These are phyloP conservation scores for Ips nitidus DNA, from an alignment of 1,140 invertebrate species.

Conservation along the genomic window DNA sequence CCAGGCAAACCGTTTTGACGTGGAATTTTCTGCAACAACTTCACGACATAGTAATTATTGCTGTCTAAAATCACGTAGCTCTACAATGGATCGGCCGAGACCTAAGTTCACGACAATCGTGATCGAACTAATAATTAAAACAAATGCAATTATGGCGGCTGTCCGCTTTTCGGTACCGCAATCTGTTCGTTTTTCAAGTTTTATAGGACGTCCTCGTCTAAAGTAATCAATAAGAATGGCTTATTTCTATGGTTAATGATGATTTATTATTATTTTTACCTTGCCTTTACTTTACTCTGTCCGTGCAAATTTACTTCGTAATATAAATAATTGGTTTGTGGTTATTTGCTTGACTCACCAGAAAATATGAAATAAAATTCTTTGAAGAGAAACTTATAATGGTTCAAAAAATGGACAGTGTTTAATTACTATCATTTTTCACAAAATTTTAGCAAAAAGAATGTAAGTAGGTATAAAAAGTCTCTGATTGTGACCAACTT, in stretches of 20 bases:
- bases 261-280: no score
- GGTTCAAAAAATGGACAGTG: no score
- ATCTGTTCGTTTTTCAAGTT: conserved; percentile 29
- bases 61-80: conserved; percentile 36
- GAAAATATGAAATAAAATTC: no score
- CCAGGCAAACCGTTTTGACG: conserved; percentile 16
- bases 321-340: no score
- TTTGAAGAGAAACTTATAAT: no score
- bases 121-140: conserved; percentile 35
- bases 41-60: conserved; percentile 30
- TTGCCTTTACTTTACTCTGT: no score
- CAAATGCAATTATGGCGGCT: conserved; percentile 32
- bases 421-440: no score
- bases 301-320: no score
- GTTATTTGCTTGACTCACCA: no score
- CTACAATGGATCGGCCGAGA: conserved; percentile 28
- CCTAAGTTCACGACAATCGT: conserved; percentile 35
- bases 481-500: no score
- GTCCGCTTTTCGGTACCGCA: conserved; percentile 34
- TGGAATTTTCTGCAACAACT: conserved; percentile 21
- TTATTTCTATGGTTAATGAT: conserved; percentile 8
- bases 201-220: conserved; percentile 17
- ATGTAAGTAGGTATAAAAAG: no score
- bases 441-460: no score
- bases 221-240: conserved; percentile 16